Percentiles rank a stretch among this genome's conserved stretches.
phyloP scores from a whole-genome alignment of 2,113 vertebrate species.

The Elaphurus davidianus region DNA sequence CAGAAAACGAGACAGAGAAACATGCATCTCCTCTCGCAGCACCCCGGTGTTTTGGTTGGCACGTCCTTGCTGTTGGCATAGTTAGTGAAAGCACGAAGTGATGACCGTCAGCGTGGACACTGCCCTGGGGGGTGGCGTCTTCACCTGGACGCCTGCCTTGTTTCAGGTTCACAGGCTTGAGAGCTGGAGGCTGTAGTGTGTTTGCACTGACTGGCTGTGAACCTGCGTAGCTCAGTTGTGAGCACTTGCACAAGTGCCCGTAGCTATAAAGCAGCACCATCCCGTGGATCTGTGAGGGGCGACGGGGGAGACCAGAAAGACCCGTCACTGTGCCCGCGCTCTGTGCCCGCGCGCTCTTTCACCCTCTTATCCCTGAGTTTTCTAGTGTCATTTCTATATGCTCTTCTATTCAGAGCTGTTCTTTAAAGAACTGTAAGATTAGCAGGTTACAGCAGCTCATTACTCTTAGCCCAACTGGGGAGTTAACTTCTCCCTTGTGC shows the following conservation, averaged over 20 bases:
- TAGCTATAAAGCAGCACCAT: fast-evolving
- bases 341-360: neutral
- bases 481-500: neutral
- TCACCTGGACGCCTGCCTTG: fast-evolving
- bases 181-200: fast-evolving
- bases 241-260: no score
- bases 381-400: neutral
- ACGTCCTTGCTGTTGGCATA: neutral
- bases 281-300: fast-evolving
- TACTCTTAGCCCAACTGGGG: neutral
- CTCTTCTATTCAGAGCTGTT: neutral
- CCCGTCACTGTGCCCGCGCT: fast-evolving
- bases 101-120: fast-evolving
- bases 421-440: neutral
- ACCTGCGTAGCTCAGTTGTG: neutral
- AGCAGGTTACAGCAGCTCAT: neutral
- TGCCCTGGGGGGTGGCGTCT: fast-evolving
- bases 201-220: neutral
- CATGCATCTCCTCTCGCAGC: neutral
- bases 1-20: neutral
- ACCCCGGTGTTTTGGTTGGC: no score
- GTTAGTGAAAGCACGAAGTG: neutral
- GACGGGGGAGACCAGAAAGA: fast-evolving
- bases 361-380: neutral
- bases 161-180: neutral